Percentiles rank a stretch among this genome's conserved stretches.
Conservation (phyloP, 2,113 vertebrate genomes). For the Xiphophorus maculatus region DNA sequence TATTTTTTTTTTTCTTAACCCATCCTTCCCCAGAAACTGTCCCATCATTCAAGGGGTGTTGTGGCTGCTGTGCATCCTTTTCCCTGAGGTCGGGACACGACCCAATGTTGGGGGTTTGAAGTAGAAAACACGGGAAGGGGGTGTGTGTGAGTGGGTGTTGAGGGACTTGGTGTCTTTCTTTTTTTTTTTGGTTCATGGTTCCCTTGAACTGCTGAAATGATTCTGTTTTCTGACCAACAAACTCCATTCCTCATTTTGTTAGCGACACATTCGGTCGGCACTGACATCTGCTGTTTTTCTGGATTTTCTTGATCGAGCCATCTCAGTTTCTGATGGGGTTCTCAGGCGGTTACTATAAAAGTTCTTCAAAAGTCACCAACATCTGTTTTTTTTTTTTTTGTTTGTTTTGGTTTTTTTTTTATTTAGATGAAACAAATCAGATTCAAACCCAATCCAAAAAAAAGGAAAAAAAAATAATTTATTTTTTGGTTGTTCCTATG, state of each 20-base stretch:
- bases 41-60: conserved; percentile 63
- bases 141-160: conserved; percentile 26
- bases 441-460: background rate
- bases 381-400: too few species aligned
- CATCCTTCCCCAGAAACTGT: conserved; percentile 55
- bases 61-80: conserved; percentile 80
- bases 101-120: conserved; percentile 36
- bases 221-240: conserved; percentile 35
- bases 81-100: conserved; percentile 64
- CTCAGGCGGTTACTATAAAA: conserved; percentile 1
- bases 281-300: conserved; percentile 12
- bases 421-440: background rate
- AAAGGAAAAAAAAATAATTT: background rate
- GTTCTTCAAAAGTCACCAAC: background rate
- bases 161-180: conserved; percentile 20
- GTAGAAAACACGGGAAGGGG: conserved; percentile 15
- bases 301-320: conserved; percentile 9
- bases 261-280: conserved; percentile 17
- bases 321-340: conserved; percentile 26
- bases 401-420: too few species aligned
- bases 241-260: conserved; percentile 42
- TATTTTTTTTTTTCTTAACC: background rate
- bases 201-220: conserved; percentile 42
- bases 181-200: conserved; percentile 18
- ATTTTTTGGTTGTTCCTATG: conserved; percentile 39